Base-by-base conservation (phyloP, 1,140 invertebrate genomes). In the Drosophila tropicalis region DNA sequence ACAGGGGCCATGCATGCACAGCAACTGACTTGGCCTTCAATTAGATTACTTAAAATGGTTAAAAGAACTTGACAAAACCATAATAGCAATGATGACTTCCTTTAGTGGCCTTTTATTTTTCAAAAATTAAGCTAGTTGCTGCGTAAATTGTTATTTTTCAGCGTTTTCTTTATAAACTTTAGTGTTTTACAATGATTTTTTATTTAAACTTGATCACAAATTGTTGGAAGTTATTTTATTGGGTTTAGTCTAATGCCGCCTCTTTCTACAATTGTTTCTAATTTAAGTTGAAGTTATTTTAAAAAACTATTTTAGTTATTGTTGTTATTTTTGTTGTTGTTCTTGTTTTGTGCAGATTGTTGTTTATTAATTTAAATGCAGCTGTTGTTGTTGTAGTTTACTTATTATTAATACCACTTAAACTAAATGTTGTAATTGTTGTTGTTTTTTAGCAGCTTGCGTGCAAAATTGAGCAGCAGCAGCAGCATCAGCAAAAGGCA, bases 321-420 rank as follows among this genome's bases (percentile, higher is more conserved):
- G 41, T 54, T 68, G 66, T 69, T 76, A 60, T 65, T 69, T 65
- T 55, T 80, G 54, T 67, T 70, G 77, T 62, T 25, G 58, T 58
- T 79, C 44, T 67, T 70, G 77, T 62, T 25, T 62, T 57, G 80
- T 83, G 81, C 76, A 84, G 55, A 5, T 61, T 40, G 19, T 51
- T 51, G 5, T 29, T 29, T 29, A 5, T 25, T 47, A n/a, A 83
- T 78, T 61, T 55, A 41, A 82, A 84, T n/a, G 80, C 81, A 72
- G 76, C 76, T 67, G 47, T 76, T 56, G 73, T 70, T 61, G 62
- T 64, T 51, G 44, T 51, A 17, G 13, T 57, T 57, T 60, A 17
- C 15, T 62, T 67, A 13, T 57, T 62, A 40, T 58, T 10, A 29
- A 29, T 62, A 57, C 54, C 72, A 75, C 72, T 77, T 77, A 77